These are phyloP conservation scores for Calosoma granatense DNA, from an alignment of 1,140 invertebrate species.

Conservation along the genomic window DNA sequence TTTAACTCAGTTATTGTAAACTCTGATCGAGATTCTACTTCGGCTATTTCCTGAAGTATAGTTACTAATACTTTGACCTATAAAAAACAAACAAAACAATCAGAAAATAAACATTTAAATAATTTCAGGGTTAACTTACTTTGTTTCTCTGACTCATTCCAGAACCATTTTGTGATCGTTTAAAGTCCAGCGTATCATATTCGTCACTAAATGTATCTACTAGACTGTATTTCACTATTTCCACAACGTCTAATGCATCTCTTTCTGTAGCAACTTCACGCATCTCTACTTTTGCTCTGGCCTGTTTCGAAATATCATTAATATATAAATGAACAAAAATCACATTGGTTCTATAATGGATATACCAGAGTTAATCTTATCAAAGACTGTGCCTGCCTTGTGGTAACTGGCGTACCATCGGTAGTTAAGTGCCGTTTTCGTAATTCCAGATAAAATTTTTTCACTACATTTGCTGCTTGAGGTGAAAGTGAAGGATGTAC, in stretches of 20 bases:
- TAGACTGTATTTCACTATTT: constrained; percentile 74
- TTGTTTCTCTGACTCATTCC: constrained; percentile 60
- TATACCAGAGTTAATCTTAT: constrained; percentile 73
- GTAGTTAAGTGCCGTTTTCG: constrained; percentile 49
- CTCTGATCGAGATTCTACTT: constrained; percentile 51
- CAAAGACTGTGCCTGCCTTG: constrained; percentile 77
- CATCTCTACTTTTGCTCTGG: constrained; percentile 76
- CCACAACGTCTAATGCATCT: constrained; percentile 80
- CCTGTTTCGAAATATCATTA: constrained; percentile 38
- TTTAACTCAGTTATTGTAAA: constrained; percentile 71
- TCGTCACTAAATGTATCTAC: constrained; percentile 64
- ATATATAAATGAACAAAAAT: too few relatives aligned
- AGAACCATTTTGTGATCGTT: constrained; percentile 57
- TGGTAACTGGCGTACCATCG: constrained; percentile 59
- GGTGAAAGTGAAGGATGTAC: constrained; percentile 67
- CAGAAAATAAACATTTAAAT: constrained; percentile 16
- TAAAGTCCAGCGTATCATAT: constrained; percentile 55
- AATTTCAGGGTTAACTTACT: constrained; percentile 34
- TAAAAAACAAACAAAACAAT: constrained; percentile 26
- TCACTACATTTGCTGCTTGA: constrained; percentile 57
- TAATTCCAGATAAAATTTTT: constrained; percentile 76
- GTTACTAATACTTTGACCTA: constrained; percentile 68
- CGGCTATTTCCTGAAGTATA: constrained; percentile 52
- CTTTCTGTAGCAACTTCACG: constrained; percentile 62
- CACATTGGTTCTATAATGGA: constrained; percentile 3